Base-by-base conservation (phyloP, 2,797 vertebrate species). In the Premnoplex brunnescens region DNA sequence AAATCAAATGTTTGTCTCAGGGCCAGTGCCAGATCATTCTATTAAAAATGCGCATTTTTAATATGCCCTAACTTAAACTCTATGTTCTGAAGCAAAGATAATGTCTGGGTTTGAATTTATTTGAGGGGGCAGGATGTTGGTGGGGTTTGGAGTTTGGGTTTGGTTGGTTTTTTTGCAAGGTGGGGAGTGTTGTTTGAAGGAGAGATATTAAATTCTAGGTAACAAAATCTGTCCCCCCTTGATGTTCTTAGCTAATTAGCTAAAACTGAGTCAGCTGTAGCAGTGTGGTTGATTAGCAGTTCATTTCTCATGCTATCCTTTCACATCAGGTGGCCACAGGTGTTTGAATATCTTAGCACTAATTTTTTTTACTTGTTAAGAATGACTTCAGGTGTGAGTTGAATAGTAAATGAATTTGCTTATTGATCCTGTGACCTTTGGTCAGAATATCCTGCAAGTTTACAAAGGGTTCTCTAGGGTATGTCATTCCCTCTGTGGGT, bases 21-120 rank as follows among this genome's bases (percentile, higher is more conserved):
- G 59, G 36, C 41, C 75, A 48, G 17, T 74, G 48, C 46, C 52
- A 95, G 72, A 56, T 83, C 10, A 28, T 39, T 54, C 77, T 30
- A 62, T 76, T 82, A 58, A 89, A 76, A 82, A 62, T 83, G 48
- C 36, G 55, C n/a, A 54, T 83, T 87, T 94, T 79, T 62, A 90
- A 64, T 68, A 27, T 32, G 60, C 13, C 26, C n/a, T 68, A 73
- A 69, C 20, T 78, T 81, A 77, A 90, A 83, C 52, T 32, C 36
- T 59, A 11, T 48, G 30, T 60, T 73, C 46, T 43, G 59, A 82
- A 54, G 36, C 17, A 51, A 91, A 87, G 36, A 37, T 32, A 48
- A 81, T 37, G 19, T 30, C n/a, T 52, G 44, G 12, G 55, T n/a
- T 91, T 79, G 6, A 39, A 30, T 44, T 83, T 27, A 21, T 7